Conservation (phyloP, 2,797 vertebrate species). For the Prionace glauca region DNA sequence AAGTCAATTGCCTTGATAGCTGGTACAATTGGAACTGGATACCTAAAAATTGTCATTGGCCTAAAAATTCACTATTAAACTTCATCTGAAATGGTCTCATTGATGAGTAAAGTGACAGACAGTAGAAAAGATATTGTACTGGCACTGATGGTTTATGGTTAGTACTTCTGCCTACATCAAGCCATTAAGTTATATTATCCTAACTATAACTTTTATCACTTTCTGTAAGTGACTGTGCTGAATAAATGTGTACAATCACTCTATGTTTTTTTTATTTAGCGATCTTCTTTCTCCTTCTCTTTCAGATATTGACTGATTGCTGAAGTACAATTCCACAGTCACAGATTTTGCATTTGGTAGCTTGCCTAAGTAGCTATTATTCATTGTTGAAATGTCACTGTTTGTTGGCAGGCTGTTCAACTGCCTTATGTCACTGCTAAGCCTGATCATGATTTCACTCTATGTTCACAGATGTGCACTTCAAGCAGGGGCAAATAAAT, state of each 20-base stretch:
- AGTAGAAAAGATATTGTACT: background rate
- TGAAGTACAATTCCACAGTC: background rate
- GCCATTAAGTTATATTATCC: background rate
- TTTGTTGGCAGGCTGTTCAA: background rate
- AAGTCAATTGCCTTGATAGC: background rate
- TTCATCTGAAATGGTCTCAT: background rate
- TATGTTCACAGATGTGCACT: background rate
- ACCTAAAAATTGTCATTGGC: background rate
- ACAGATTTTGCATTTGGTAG: background rate
- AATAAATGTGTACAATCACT: background rate
- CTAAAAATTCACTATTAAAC: background rate
- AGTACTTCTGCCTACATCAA: background rate
- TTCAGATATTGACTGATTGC: background rate
- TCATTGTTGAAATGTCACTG: background rate
- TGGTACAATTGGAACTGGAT: background rate
- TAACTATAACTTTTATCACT: background rate
- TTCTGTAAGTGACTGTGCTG: background rate
- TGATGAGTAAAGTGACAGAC: background rate
- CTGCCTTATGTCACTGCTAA: background rate
- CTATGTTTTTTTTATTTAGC: background rate
- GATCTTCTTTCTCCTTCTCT: background rate
- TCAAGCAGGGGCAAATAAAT: background rate
- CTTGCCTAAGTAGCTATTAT: background rate
- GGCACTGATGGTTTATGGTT: background rate
- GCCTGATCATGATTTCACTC: background rate